Percentiles rank a stretch among this genome's conserved stretches.
phyloP scores from a whole-genome alignment of 1,140 invertebrate species.

The Drosophila dunni region DNA sequence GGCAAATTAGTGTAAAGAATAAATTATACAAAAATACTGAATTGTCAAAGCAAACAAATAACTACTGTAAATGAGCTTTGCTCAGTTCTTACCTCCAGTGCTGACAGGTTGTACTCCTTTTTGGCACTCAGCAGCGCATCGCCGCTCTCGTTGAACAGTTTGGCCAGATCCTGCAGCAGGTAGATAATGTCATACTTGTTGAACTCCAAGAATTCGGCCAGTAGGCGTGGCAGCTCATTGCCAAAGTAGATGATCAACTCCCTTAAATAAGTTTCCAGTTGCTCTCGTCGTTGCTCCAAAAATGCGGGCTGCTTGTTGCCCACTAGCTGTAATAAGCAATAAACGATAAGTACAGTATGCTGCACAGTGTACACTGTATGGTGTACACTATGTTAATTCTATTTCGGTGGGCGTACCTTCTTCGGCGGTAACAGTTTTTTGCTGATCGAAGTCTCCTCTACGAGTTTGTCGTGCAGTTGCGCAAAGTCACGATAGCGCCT shows the following conservation, averaged over 20 bases:
- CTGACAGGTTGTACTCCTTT: conserved; percentile 88
- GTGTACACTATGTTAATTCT: too few relatives aligned
- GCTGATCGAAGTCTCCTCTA: conserved; percentile 90
- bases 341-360: conserved; percentile 45
- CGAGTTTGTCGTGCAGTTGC: conserved; percentile 93
- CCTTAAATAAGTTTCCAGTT: conserved; percentile 92
- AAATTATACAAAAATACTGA: conserved; percentile 11
- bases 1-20: conserved; percentile 10
- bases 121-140: conserved; percentile 87
- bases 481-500: conserved; percentile 96
- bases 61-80: background rate
- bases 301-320: conserved; percentile 92
- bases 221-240: conserved; percentile 88
- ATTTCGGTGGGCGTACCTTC: conserved; percentile 87
- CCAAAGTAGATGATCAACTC: conserved; percentile 88
- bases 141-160: conserved; percentile 89
- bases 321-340: conserved; percentile 84
- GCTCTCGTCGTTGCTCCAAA: conserved; percentile 92
- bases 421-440: conserved; percentile 96
- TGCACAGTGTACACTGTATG: background rate
- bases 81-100: conserved; percentile 88
- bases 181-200: conserved; percentile 93
- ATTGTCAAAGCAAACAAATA: conserved; percentile 5
- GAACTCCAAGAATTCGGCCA: conserved; percentile 92
- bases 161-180: conserved; percentile 91